Evolutionary conservation across 2,797 vertebrate genomes (phyloP), one percentile per base, ranked within the genome.

Genomic region (Muscicapa comitata): DNA sequence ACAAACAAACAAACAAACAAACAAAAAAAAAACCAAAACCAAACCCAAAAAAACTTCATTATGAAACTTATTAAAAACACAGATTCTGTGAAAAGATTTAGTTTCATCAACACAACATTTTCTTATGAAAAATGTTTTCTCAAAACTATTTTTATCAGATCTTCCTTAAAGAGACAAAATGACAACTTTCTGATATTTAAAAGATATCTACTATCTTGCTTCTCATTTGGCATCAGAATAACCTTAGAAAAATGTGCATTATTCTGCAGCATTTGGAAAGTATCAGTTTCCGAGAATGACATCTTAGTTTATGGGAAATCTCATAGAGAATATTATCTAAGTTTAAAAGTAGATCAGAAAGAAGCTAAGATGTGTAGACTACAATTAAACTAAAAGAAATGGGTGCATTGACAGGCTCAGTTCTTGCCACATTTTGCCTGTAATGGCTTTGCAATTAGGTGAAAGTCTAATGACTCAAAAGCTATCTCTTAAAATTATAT

Each of bases 401-500:
- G 18, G 62, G 67, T 73, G 38, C 67, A 83, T 13, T 61, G 81
- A 93, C 55, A 92, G 84, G 38, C 54, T 89, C 25, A 51, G 47
- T 47, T 89, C 54, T 77, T 83, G 74, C 82, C 77, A 74, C 91
- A 92, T 90, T 91, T 90, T 3, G 29, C 15, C 53, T 53, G 26
- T 88, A 94, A 96, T 80, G 38, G 45, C 48, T 91, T 96, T 92
- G 51, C 35, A 93, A 92, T 94, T 93, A 90, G 55, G 58, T 90
- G 73, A 47, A 94, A 92, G n/a, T 54, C 38, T 84, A 90, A 88
- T 70, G 58, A 78, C 93, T 94, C 51, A 65, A 96, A 92, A 75
- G 54, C 38, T 68, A 74, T 68, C 24, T 92, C 83, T 76, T 92
- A 54, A 90, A 88, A 88, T 81, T 72, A 75, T 62, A 54, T 55